Percentiles rank a stretch among this genome's conserved stretches.
These are phyloP conservation scores for Macrosoma leucophasiata DNA, from an alignment of 2,888 invertebrate species.

Conservation along the genomic window DNA sequence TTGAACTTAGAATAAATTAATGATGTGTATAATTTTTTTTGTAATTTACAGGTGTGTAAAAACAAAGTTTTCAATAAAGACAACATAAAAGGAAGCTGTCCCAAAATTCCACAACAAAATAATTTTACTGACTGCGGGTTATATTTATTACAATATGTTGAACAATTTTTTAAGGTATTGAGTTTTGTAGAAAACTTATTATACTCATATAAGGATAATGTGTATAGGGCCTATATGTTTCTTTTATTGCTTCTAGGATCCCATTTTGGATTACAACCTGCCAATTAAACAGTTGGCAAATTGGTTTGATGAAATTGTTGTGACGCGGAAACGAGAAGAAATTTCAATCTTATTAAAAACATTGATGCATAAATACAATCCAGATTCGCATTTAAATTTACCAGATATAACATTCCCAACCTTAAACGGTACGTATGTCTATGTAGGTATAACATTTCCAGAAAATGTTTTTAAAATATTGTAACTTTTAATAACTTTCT, in stretches of 20 bases:
- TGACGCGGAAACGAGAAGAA: slow-evolving; percentile 90
- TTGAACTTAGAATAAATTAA: not conserved
- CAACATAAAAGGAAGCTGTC: slow-evolving; percentile 89
- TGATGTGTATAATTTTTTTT: slow-evolving; percentile 7
- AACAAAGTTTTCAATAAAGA: slow-evolving; percentile 85
- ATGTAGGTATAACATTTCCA: not conserved
- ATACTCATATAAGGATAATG: slow-evolving; percentile 6
- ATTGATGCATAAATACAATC: slow-evolving; percentile 84
- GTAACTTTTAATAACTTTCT: not conserved
- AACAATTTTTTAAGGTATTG: slow-evolving; percentile 92
- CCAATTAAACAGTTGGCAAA: slow-evolving; percentile 88
- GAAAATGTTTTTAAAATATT: not conserved
- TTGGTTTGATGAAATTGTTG: slow-evolving; percentile 92
- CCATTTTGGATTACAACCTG: slow-evolving; percentile 86
- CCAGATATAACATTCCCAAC: slow-evolving; percentile 87
- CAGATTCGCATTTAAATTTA: slow-evolving; percentile 78
- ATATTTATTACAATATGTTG: slow-evolving; percentile 96
- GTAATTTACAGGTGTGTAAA: slow-evolving; percentile 62
- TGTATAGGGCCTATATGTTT: slow-evolving; percentile 12
- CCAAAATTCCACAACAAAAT: slow-evolving; percentile 97
- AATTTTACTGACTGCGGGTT: slow-evolving; percentile 98
- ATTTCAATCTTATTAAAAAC: slow-evolving; percentile 85
- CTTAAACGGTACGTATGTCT: slow-evolving; percentile 76
- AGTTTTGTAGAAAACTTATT: slow-evolving; percentile 4
- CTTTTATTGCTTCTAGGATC: slow-evolving; percentile 78